Base-by-base conservation (phyloP, 2,888 invertebrate genomes). In the Deilephila elpenor region DNA sequence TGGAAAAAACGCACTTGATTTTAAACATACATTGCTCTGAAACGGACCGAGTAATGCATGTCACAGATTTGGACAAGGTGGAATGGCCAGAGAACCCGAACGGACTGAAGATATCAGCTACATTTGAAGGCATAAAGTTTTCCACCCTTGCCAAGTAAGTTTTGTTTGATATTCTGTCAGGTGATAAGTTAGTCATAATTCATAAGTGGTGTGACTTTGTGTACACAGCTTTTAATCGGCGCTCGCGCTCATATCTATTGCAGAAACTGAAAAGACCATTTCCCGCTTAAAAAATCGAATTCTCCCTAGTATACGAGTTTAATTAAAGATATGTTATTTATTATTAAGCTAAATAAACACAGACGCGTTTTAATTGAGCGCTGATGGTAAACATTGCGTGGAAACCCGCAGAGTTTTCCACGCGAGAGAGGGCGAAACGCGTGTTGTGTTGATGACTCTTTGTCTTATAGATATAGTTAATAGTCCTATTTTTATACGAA, bases 61-160 rank as follows among this genome's bases (percentile, higher is more conserved):
- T 91, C 14, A 86, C 91, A 1, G 93, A 92, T 79, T 84, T 93
- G 81, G 90, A 93, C 75, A 92, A 92, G 79, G 90, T 95, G 60
- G 87, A 87, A 75, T 95, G 95, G 95, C 95, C 95, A 19, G 84
- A 85, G 61, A 93, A 94, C 74, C 87, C 89, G 0, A 93, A 93
- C 72, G 91, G 90, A n/a, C 80, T 93, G 84, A 92, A 91, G 83
- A 91, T 95, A 75, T 85, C 91, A 0, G 94, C 93, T 3, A 84
- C 91, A 0, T 94, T 95, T 67, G 91, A 93, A 78, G 93, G 92
- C 44, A 78, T 95, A 73, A 91, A 90, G 29, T 80, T 94, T 61
- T 86, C 90, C 29, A 93, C 93, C 5, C 82, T 95, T 75, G 91
- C 91, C 86, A 94, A 93, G 95, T 95, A 86, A 89, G 93, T 91